Base-by-base conservation (phyloP, 2,113 vertebrate genomes). In the Cyphotilapia sp. region DNA sequence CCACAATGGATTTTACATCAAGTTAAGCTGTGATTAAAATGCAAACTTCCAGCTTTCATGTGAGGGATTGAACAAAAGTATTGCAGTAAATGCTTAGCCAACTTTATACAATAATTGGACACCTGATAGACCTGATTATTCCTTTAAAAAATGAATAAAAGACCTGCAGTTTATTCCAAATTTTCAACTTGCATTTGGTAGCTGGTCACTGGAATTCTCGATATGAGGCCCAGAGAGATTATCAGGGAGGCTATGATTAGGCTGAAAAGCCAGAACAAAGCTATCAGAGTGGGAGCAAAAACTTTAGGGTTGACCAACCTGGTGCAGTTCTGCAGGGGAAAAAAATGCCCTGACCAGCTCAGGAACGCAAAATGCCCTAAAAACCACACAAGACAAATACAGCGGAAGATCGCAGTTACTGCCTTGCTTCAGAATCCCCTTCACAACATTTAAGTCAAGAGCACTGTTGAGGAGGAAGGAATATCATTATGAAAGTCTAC, bases 291-390 rank as follows among this genome's bases (percentile, higher is more conserved):
- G 14, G 10, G 14, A 76, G 42, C 40, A 17, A 45, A 74, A 74
- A 24, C 24, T 17, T 47, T 29, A 76, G 40, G 40, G 42, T 1
- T 47, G 69, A 27, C 9, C 38, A 76, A 47, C 0, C 5, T 40
- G 35, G n/a, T 9, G 22, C 33, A 69, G 17, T 69, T 40, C 35
- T 69, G n/a, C 12, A 12, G 6, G 35, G 17, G 17, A 1, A 0
- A 3, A 42, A 76, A 76, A 76, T 47, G 40, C 42, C 2, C 16
- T 19, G 42, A 49, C 42, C 71, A 19, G 14, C 9, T 78, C 24
- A 78, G 42, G 24, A 49, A 78, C 0, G 10, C 69, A 27, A 74
- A 27, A 27, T 16, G 13, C 31, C 13, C 45, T 38, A 74, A 74
- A 76, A 45, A 76, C 14, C 40, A 74, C 66, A 74, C 8, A 47